Base-by-base conservation (phyloP, 92 coral and sea anemone genomes). In the Heliopora coerulea region DNA sequence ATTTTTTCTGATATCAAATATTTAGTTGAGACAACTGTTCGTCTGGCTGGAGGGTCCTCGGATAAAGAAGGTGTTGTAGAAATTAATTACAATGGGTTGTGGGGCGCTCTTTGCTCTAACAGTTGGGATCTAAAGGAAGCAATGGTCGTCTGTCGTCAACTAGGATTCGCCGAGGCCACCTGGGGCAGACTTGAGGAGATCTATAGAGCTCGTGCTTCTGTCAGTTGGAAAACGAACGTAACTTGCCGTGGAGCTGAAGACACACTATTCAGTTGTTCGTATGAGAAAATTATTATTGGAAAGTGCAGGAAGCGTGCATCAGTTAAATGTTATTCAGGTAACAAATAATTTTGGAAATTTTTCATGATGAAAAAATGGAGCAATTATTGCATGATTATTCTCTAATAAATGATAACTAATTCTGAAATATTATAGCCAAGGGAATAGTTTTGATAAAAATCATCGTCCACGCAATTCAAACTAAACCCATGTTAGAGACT, bases 51-150 rank as follows among this genome's bases (percentile, higher is more conserved):
- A 20, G 73, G 73, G 19, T 13, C 54, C 10, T 20, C 57, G 10
- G 26, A 49, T 13, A n/a, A 26, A 49, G 73, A 66, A 25, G 73
- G 73, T 3, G 37, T 42, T 10, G 58, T 66, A 0, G 58, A 42
- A 39, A 52, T 66, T 1, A n/a, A 66, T 44, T 39, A 42, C 42
- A 30, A 66, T 66, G 73, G 73, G 29, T 20, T 21, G 18, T 66
- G 73, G 73, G 73, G 73, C 8, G 49, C 54, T 33, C 19, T 65
- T 35, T 65, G 72, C 39, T 29, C 54, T 19, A 29, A 65, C 18
- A 46, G 33, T 13, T 66, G 73, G 73, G 27, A 27, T 48, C 5
- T 0, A 21, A 42, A 25, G 4, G 58, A 25, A 4, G 73, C 73
- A 4, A 39, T 12, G 0, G 73, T 66, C 35, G 37, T 44, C 6